These are phyloP conservation scores for Drosophila busckii DNA, from an alignment of 1,140 invertebrate species.

Conservation along the genomic window DNA sequence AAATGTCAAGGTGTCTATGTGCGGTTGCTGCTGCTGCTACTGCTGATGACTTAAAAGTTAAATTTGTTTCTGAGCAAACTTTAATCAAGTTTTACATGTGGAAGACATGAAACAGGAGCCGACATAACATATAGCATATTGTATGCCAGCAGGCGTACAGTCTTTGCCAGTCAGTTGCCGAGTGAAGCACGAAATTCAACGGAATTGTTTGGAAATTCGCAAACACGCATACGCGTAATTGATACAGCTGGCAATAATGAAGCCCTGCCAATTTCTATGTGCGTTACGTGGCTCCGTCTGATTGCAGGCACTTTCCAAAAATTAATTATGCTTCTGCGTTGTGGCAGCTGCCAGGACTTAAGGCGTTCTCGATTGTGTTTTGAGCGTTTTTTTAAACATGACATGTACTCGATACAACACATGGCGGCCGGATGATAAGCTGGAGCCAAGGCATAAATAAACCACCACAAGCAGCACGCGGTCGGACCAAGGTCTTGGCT, in stretches of 20 bases:
- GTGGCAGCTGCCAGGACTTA: conserved; percentile 24
- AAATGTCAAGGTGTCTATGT: conserved; percentile 15
- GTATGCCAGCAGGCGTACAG: background rate
- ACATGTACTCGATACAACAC: conserved; percentile 35
- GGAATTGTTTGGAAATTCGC: conserved; percentile 36
- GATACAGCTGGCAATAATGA: conserved; percentile 36
- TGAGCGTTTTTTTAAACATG: conserved; percentile 43
- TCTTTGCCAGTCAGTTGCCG: conserved; percentile 1
- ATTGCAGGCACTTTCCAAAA: conserved; percentile 29
- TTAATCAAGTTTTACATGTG: conserved; percentile 57
- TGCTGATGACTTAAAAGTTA: conserved; percentile 70
- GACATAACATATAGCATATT: background rate
- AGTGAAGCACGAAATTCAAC: background rate
- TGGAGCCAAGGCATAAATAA: conserved; percentile 58
- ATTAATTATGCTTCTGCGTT: conserved; percentile 50
- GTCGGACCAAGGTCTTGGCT: conserved; percentile 23
- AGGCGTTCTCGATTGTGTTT: conserved; percentile 33
- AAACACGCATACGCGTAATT: conserved; percentile 55
- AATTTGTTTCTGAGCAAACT: conserved; percentile 69
- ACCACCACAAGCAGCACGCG: conserved; percentile 21
- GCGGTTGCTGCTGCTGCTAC: conserved; percentile 13
- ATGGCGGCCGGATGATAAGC: conserved; percentile 15
- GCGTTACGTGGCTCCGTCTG: conserved; percentile 32
- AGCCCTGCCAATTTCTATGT: conserved; percentile 23
- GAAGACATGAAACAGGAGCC: conserved; percentile 21